Base-by-base conservation (phyloP, 1,140 invertebrate genomes). In the Euglossa dilemma region DNA sequence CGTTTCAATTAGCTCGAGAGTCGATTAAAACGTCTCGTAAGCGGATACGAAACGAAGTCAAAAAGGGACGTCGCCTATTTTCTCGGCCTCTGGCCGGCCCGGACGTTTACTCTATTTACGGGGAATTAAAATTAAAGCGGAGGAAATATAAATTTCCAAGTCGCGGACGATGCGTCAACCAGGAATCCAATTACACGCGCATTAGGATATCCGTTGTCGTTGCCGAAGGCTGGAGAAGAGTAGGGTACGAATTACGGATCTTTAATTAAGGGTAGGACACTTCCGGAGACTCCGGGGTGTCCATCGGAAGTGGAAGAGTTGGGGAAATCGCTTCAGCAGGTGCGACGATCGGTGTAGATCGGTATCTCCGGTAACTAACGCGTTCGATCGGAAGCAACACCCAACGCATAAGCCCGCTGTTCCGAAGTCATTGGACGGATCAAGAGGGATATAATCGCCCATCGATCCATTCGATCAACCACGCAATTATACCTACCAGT, bases 391-490 rank as follows among this genome's bases (percentile, higher is more conserved):
- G 45, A 56, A 57, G 75, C 47, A 63, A 67, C 71, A 63, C 47
- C 61, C 45, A 16, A 43, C 43, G 54, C 72, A 73, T 61, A 57
- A 85, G 80, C 84, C 66, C 57, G 52, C 75, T 86, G 77, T 87
- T 80, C 64, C 81, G 12, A 50, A 56, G 56, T 36, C 75, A 86
- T 66, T 45, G 71, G 43, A 69, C 56, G 76, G 73, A 79, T 84
- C 81, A 80, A 80, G 72, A 69, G 43, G 81, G 57, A 52, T 77
- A 75, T 85, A 87, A 88, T 87, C 78, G 74, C 36, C 57, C 56
- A 56, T 67, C 74, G 77, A 87, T 88, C 81, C 83, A 85, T 67
- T 78, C 64, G 43, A 87, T 79, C 69, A 28, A 85, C 50, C 79
- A 47, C 64, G 52, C 71, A 85, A 88, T 88, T 80, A 87, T 64